Conservation (phyloP, 2,888 invertebrate species). For the Rhingia rostrata region DNA sequence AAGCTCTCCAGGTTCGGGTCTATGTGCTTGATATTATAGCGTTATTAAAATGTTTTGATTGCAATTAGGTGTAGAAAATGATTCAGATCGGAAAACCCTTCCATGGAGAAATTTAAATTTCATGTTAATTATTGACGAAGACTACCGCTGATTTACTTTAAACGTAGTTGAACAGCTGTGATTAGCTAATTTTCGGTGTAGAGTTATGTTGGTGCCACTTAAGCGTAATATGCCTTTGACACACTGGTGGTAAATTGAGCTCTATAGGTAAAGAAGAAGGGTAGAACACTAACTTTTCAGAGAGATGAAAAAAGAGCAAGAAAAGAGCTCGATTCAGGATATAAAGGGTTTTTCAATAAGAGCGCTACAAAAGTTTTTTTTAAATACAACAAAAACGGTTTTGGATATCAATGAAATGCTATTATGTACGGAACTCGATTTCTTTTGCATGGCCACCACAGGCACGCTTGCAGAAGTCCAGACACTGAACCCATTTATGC, state of each 20-base stretch:
- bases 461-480: too few species aligned
- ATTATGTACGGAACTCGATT: too few species aligned
- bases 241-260: background rate
- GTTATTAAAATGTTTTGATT: conserved; percentile 44
- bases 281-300: too few species aligned
- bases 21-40: background rate
- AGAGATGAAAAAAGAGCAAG: too few species aligned
- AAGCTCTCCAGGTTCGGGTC: background rate
- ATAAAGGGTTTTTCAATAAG: too few species aligned
- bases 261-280: too few species aligned
- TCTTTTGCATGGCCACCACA: too few species aligned
- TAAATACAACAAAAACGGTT: too few species aligned
- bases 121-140: background rate
- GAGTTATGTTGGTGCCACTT: background rate
- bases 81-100: conserved; percentile 1
- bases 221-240: background rate
- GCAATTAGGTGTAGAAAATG: conserved; percentile 19
- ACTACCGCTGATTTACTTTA: background rate
- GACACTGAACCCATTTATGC: too few species aligned
- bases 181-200: background rate
- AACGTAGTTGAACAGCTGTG: background rate
- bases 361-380: too few species aligned
- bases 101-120: background rate
- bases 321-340: too few species aligned
- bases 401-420: too few species aligned